Conservation (phyloP, 2,797 vertebrate genomes). For the Melanotaenia trifasciata region DNA sequence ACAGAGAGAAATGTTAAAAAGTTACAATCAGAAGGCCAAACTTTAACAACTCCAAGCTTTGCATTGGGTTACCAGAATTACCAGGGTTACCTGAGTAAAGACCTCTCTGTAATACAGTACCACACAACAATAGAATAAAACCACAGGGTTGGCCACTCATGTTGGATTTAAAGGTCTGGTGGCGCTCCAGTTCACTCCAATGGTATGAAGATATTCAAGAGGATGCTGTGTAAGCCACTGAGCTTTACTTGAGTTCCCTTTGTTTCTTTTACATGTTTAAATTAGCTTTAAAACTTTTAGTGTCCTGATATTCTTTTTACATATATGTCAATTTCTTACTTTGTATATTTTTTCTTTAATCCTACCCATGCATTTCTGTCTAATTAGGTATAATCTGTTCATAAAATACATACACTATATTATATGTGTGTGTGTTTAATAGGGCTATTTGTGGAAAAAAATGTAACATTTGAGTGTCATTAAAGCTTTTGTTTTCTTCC, state of each 20-base stretch:
- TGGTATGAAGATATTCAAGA: not conserved
- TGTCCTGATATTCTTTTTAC: not conserved
- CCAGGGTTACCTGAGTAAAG: not conserved
- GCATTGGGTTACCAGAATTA: not conserved
- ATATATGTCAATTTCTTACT: too few species aligned
- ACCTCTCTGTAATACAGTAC: not conserved
- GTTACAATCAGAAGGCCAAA: not conserved
- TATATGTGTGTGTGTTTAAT: too few species aligned
- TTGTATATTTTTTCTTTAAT: not conserved
- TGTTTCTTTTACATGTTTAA: constrained; percentile 1
- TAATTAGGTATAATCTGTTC: not conserved
- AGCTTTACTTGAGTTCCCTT: not conserved
- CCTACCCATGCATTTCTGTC: not conserved
- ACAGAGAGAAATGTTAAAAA: not conserved
- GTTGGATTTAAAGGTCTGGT: not conserved
- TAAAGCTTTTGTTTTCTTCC: too few species aligned
- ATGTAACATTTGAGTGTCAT: too few species aligned
- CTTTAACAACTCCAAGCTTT: not conserved
- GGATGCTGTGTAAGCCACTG: not conserved
- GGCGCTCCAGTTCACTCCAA: constrained; percentile 5
- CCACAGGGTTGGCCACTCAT: not conserved
- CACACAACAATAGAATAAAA: not conserved
- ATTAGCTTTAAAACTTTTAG: not conserved
- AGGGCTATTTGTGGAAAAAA: too few species aligned
- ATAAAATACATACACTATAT: not conserved